Evolutionary conservation across 2,797 vertebrate species (phyloP).

Genomic region (Gymnodraco acuticeps): DNA sequence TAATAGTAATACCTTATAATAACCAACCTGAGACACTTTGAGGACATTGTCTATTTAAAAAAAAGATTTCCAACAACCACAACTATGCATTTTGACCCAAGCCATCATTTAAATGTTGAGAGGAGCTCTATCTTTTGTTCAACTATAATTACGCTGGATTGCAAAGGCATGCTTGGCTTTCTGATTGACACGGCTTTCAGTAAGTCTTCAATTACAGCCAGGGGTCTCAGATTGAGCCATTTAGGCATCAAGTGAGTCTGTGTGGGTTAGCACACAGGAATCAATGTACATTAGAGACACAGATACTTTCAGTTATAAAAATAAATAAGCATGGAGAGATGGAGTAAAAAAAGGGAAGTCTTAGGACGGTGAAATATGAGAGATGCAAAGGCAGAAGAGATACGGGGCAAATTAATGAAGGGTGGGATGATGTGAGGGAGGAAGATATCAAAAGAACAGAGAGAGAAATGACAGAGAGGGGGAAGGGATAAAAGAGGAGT

Average conservation of each 20-base stretch:
- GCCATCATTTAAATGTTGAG: constrained; percentile 13
- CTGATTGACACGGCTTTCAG: constrained; percentile 42
- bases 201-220: constrained; percentile 45
- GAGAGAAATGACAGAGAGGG: constrained; percentile 32
- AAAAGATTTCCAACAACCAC: no score
- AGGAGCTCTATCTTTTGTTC: constrained; percentile 27
- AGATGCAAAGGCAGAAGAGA: not conserved
- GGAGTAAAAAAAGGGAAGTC: not conserved
- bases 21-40: no score
- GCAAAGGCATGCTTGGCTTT: constrained; percentile 33
- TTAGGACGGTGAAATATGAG: constrained; percentile 15
- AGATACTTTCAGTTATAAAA: not conserved
- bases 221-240: constrained; percentile 42
- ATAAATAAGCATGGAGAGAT: not conserved
- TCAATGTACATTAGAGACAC: not conserved
- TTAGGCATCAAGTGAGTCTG: constrained; percentile 32
- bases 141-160: constrained; percentile 50
- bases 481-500: constrained; percentile 45
- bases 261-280: constrained; percentile 8
- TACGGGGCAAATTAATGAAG: constrained; percentile 33
- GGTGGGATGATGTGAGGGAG: constrained; percentile 29
- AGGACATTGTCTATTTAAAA: no score
- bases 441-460: constrained; percentile 16
- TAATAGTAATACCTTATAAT: no score
- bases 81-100: no score